These are phyloP conservation scores for Labeo rohita DNA, from an alignment of 2,113 vertebrate species.

Conservation along the genomic window DNA sequence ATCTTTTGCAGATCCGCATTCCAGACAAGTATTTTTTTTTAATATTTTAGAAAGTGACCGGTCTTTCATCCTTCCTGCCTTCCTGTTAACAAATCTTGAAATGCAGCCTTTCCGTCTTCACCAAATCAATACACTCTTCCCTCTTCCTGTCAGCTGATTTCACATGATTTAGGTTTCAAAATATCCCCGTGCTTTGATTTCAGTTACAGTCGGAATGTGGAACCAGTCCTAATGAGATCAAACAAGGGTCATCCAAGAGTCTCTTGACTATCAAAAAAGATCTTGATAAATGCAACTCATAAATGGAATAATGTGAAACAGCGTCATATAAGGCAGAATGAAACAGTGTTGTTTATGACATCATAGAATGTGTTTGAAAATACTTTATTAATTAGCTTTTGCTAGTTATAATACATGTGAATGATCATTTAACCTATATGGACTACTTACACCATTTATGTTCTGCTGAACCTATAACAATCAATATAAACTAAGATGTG, in stretches of 20 bases:
- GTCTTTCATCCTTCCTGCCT: constrained; percentile 40
- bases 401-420: background rate
- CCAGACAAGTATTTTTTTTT: constrained; percentile 31
- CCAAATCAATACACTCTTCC: background rate
- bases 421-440: background rate
- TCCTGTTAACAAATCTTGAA: constrained; percentile 17
- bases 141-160: background rate
- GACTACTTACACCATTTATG: background rate
- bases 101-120: background rate
- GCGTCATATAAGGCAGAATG: background rate
- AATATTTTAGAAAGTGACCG: constrained; percentile 21
- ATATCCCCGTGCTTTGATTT: background rate
- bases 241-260: background rate
- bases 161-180: background rate
- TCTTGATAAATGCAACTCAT: background rate
- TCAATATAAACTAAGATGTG: background rate
- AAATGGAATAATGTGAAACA: background rate
- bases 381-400: background rate
- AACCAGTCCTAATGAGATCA: background rate
- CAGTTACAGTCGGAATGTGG: background rate
- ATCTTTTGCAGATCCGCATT: constrained; percentile 52
- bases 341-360: background rate
- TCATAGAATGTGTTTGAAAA: background rate
- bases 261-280: background rate
- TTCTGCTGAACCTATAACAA: background rate